phyloP scores from a whole-genome alignment of 2,113 vertebrate species.

The Nycticebus coucang region DNA sequence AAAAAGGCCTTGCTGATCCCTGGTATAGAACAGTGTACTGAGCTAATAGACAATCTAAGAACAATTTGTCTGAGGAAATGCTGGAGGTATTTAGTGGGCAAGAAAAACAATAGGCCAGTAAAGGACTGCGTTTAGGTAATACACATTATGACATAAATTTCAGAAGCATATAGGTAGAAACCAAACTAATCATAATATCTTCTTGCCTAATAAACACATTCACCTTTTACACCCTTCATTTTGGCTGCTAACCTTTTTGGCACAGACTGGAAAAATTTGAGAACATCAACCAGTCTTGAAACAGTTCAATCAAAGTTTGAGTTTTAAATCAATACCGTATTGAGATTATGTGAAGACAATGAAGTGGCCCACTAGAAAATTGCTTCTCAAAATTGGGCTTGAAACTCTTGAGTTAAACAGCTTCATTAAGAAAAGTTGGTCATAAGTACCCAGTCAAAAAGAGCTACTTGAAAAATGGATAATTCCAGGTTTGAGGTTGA shows the following conservation, averaged over 20 bases:
- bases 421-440: slow-evolving; percentile 33
- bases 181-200: background rate
- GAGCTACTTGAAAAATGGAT: background rate
- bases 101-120: background rate
- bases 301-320: slow-evolving; percentile 36
- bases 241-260: background rate
- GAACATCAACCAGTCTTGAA: background rate
- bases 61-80: background rate
- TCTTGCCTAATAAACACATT: slow-evolving; percentile 5
- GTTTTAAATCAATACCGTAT: slow-evolving; percentile 45
- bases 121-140: background rate
- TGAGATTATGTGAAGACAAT: slow-evolving; percentile 25
- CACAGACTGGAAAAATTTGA: background rate
- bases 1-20: background rate
- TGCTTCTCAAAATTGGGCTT: slow-evolving; percentile 34
- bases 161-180: slow-evolving; percentile 52
- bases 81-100: background rate
- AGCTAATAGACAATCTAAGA: background rate
- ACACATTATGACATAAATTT: background rate
- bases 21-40: background rate
- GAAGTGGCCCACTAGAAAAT: slow-evolving; percentile 24
- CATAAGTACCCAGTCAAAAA: background rate
- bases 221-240: background rate
- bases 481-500: background rate
- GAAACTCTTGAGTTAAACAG: slow-evolving; percentile 5